phyloP scores from a whole-genome alignment of 2,888 invertebrate genomes.

The Ormyrus nitidulus region DNA sequence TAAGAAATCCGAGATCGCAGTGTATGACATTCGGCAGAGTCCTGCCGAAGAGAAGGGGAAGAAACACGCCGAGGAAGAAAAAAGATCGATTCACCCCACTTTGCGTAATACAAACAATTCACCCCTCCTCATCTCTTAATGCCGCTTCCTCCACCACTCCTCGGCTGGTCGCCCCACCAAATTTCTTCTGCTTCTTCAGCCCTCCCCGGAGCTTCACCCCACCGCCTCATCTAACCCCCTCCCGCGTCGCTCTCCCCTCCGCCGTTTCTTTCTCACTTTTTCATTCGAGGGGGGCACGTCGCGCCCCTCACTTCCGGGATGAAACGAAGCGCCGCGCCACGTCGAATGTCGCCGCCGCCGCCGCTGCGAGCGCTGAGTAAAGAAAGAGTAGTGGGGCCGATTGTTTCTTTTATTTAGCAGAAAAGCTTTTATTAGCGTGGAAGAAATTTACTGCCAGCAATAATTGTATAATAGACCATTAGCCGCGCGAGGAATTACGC shows the following conservation, averaged over 20 bases:
- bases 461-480: slow-evolving; percentile 58
- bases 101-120: slow-evolving; percentile 39
- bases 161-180: not conserved
- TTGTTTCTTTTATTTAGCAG: slow-evolving; percentile 54
- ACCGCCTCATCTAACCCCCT: slow-evolving; percentile 19
- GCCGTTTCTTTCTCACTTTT: slow-evolving; percentile 17
- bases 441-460: slow-evolving; percentile 55
- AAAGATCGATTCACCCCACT: slow-evolving; percentile 65
- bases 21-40: slow-evolving; percentile 42
- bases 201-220: slow-evolving; percentile 22
- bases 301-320: slow-evolving; percentile 35
- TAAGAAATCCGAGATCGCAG: slow-evolving; percentile 57
- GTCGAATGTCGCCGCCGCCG: slow-evolving; percentile 32
- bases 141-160: slow-evolving; percentile 5
- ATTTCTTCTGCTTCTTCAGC: slow-evolving; percentile 4
- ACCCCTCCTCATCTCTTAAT: slow-evolving; percentile 40
- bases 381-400: slow-evolving; percentile 2
- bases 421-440: slow-evolving; percentile 52
- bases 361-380: not conserved
- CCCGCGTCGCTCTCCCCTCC: slow-evolving; percentile 19
- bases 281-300: slow-evolving; percentile 12
- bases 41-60: slow-evolving; percentile 35
- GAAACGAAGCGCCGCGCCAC: slow-evolving; percentile 25
- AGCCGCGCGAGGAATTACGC: slow-evolving; percentile 51
- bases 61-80: slow-evolving; percentile 45